Base-by-base conservation (phyloP, 2,888 invertebrate genomes). In the Capitulum mitella region DNA sequence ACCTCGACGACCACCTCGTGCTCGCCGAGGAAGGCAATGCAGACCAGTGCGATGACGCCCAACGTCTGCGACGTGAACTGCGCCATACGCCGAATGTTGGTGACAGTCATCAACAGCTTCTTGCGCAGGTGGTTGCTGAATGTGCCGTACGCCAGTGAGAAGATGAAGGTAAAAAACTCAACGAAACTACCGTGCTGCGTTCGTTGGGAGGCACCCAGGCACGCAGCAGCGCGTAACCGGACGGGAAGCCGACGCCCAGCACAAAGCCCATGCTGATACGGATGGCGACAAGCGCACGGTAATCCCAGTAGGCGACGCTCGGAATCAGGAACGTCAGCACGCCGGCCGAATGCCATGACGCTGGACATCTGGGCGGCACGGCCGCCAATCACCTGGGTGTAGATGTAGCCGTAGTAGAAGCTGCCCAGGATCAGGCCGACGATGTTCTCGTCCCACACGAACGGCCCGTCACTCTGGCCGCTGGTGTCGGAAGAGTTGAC, bases 171-270 rank as follows among this genome's bases (percentile, higher is more conserved):
- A 3, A 76, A 48, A 0, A 79, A 16, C 46, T 10, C 70, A 10
- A 86, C 80, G 61, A 32, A 14, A 95, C 92, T 86, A 96, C 93
- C 85, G 97, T 93, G 86, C 95, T 94, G 75, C 94, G 94, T 82
- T 98, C 97, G 89, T 93, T 90, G 22, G 96, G 96, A 14, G 97
- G 96, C 80, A 97, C 93, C 97, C 97, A 97, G 81, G 92, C 91
- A 14, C 95, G 93, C 61, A 95, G 95, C 90, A 98, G 91, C 6
- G 95, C 93, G 80, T 94, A 93, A 84, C 97, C 94, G 14, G 96
- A 93, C 0, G 97, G 97, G 92, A 96, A 97, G 16, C 94, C 93
- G 26, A 93, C 95, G 78, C 94, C 93, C 88, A 89, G 84, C 8
- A 82, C 81, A 77, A 85, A 82, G 46, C 86, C 86, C 58, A 86